phyloP scores from a whole-genome alignment of 2,888 invertebrate genomes.

The Nymphalis polychloros region DNA sequence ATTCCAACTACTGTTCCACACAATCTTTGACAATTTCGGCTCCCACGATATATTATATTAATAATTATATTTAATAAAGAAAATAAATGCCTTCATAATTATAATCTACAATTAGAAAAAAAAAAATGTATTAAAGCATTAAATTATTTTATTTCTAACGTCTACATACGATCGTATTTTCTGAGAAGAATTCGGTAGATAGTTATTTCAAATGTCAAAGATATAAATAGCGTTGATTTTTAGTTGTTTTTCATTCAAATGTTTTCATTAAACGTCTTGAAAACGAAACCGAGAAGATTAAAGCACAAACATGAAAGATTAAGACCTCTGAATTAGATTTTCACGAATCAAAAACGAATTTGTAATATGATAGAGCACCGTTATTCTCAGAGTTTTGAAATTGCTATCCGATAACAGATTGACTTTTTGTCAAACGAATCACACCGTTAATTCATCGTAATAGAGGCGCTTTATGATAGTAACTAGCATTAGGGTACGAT shows the following conservation, averaged over 20 bases:
- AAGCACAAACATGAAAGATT: slow-evolving; percentile 60
- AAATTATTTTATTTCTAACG: no score
- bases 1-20: no score
- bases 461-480: slow-evolving; percentile 45
- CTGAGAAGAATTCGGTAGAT: background rate
- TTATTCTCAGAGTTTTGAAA: slow-evolving; percentile 71
- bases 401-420: slow-evolving; percentile 56
- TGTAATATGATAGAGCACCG: slow-evolving; percentile 74
- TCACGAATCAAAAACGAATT: slow-evolving; percentile 76
- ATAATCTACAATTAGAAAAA: no score
- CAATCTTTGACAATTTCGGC: no score
- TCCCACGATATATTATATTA: no score
- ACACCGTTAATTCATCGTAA: slow-evolving; percentile 44
- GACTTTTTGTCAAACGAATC: slow-evolving; percentile 43
- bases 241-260: slow-evolving; percentile 23
- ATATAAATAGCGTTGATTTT: slow-evolving; percentile 1
- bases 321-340: slow-evolving; percentile 69
- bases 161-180: no score
- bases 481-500: slow-evolving; percentile 52
- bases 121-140: no score
- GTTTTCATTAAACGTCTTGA: slow-evolving; percentile 34
- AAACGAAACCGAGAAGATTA: slow-evolving; percentile 51
- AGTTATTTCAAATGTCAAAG: slow-evolving; percentile 10
- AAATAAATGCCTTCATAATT: no score
- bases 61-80: no score